Conservation (phyloP, 2,888 invertebrate genomes). For the Tenthredo livida region DNA sequence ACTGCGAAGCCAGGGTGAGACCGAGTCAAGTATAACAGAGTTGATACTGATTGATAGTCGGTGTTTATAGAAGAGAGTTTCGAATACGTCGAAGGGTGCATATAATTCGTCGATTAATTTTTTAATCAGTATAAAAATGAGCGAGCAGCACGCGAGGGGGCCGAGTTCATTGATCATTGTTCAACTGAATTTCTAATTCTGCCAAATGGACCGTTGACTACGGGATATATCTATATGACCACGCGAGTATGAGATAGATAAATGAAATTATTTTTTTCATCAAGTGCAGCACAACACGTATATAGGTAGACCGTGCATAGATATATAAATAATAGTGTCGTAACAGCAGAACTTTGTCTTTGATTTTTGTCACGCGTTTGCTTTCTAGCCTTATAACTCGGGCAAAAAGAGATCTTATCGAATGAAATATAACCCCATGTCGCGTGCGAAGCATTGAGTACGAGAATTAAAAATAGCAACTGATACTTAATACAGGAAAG, state of each 20-base stretch:
- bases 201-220: background rate
- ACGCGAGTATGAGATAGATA: background rate
- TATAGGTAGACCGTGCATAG: background rate
- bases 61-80: slow-evolving; percentile 27
- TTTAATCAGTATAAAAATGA: slow-evolving; percentile 25
- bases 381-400: slow-evolving; percentile 26
- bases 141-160: slow-evolving; percentile 7
- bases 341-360: slow-evolving; percentile 28
- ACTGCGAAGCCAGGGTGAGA: background rate
- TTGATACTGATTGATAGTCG: slow-evolving; percentile 44
- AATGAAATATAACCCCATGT: slow-evolving; percentile 31
- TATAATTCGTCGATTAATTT: slow-evolving; percentile 38
- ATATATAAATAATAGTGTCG: slow-evolving; percentile 31
- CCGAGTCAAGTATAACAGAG: slow-evolving; percentile 21
- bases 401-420: slow-evolving; percentile 37
- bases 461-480: background rate
- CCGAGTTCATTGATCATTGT: background rate
- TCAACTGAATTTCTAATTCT: background rate
- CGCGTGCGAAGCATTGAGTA: background rate
- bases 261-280: background rate
- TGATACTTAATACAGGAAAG: background rate
- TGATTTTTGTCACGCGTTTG: slow-evolving; percentile 38
- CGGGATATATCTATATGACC: background rate
- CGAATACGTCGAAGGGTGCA: slow-evolving; percentile 38
- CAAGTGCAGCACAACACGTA: background rate